phyloP scores from a whole-genome alignment of 2,888 invertebrate genomes.

The Craniophora ligustri region DNA sequence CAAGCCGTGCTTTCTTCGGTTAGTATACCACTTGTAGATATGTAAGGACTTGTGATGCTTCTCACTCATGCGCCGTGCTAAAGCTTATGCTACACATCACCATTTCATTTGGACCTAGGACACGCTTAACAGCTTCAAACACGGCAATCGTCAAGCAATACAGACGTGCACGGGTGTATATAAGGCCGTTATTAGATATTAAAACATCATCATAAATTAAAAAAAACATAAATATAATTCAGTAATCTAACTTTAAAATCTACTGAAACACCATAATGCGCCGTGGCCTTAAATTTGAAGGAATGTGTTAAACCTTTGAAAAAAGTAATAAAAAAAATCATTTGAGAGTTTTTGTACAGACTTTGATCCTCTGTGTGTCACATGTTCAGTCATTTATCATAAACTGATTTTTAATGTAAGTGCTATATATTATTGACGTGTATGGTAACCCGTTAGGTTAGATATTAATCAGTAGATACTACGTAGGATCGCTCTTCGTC shows the following conservation, averaged over 20 bases:
- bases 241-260: constrained; percentile 82
- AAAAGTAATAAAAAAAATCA: constrained; percentile 61
- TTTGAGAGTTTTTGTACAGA: constrained; percentile 75
- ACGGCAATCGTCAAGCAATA: constrained; percentile 30
- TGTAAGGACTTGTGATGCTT: constrained; percentile 65
- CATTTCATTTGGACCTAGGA: constrained; percentile 29
- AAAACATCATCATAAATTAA: constrained; percentile 76
- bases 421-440: constrained; percentile 72
- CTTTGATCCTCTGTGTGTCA: constrained; percentile 68
- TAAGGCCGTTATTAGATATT: constrained; percentile 74
- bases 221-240: constrained; percentile 72
- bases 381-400: constrained; percentile 69
- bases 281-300: constrained; percentile 88
- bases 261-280: constrained; percentile 88
- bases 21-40: constrained; percentile 68
- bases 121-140: constrained; percentile 45
- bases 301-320: constrained; percentile 84
- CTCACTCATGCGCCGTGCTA: constrained; percentile 40
- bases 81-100: constrained; percentile 61
- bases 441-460: constrained; percentile 76
- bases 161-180: constrained; percentile 60
- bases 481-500: constrained; percentile 80
- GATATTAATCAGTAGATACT: constrained; percentile 71
- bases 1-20: constrained; percentile 74
- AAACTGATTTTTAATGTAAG: constrained; percentile 70